A percentile compares a stretch with the other conserved stretches of the same genome.
These are phyloP conservation scores for Eubasilissa regina DNA, from an alignment of 1,140 invertebrate species.

Conservation along the genomic window DNA sequence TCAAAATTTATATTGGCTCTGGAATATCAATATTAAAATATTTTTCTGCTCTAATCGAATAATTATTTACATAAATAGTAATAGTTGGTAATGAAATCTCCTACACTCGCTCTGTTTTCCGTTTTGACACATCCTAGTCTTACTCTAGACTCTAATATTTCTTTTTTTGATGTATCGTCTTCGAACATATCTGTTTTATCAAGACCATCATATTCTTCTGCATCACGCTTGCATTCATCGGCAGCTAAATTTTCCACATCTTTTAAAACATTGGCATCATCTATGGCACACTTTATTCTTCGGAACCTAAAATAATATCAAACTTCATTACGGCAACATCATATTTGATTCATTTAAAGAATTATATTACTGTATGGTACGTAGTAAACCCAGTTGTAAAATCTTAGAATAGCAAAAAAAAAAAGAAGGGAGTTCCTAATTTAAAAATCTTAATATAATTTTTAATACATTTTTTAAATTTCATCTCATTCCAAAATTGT, in stretches of 20 bases:
- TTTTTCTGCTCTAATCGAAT: neutral
- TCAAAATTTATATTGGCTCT: too few relatives aligned
- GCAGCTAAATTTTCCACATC: conserved; percentile 61
- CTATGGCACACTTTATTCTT: conserved; percentile 64
- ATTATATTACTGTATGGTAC: neutral
- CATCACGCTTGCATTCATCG: conserved; percentile 60
- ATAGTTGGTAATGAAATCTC: neutral
- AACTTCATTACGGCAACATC: neutral
- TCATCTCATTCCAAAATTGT: too few relatives aligned
- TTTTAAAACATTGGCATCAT: conserved; percentile 64
- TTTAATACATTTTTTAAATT: too few relatives aligned
- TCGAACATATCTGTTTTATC: conserved; percentile 39
- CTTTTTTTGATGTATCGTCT: conserved; percentile 50
- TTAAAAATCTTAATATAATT: too few relatives aligned
- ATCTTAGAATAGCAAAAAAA: too few relatives aligned
- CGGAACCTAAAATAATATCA: conserved; percentile 64
- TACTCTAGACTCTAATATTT: conserved; percentile 48
- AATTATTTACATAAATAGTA: neutral
- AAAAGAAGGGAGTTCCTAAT: too few relatives aligned
- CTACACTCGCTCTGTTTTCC: conserved; percentile 46
- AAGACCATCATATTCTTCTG: conserved; percentile 53
- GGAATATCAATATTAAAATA: neutral
- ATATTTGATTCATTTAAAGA: neutral
- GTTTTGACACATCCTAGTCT: conserved; percentile 46
- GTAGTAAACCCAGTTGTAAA: neutral